Base-by-base conservation (phyloP, 2,888 invertebrate genomes). In the Rhagonycha lutea region DNA sequence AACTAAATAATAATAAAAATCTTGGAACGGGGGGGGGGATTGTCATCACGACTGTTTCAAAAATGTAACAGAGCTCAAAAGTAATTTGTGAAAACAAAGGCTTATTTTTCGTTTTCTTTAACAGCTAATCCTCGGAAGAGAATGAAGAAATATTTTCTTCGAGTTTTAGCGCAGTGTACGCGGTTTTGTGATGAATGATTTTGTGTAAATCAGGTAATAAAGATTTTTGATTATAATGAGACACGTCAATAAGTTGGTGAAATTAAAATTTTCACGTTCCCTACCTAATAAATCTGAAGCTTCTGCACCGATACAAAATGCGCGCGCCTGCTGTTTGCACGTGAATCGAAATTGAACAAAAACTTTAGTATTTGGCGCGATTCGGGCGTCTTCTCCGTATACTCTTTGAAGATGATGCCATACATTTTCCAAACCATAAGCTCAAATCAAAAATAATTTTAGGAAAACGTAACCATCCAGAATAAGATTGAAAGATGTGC, bases 321-420 rank as follows among this genome's bases (percentile, higher is more conserved):
- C 78, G 78, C 78, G 78, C 78, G 78, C 78, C 71, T 72, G 23
- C 70, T 75, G 75, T 77, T 74, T 73, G 78, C 78, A 78, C 78
- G 78, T 78, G 78, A 78, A 75, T 71, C 72, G 68, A 76, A 76
- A 76, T 72, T 73, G 74, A 78, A 74, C 76, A 78, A 78, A 78
- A 78, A 76, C 74, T 76, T 73, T 69, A 76, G 78, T 78, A 72
- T 76, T 78, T 78, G 74, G 74, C 78, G 76, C 78, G 73, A 74
- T 72, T 73, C 78, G 76, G 76, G 68, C 76, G 78, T 72, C 78
- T 78, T 77, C 74, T 77, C 78, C 78, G 72, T 74, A 62, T 72
- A 72, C 65, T 70, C 69, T 68, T 69, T 75, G 75, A 78, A 73
- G 78, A 78, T 73, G 75, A 73, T 73, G 62, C 61, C 78, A 67